These are phyloP conservation scores for Caenorhabditis sinica DNA, from an alignment of 2,888 invertebrate genomes.

Conservation along the genomic window DNA sequence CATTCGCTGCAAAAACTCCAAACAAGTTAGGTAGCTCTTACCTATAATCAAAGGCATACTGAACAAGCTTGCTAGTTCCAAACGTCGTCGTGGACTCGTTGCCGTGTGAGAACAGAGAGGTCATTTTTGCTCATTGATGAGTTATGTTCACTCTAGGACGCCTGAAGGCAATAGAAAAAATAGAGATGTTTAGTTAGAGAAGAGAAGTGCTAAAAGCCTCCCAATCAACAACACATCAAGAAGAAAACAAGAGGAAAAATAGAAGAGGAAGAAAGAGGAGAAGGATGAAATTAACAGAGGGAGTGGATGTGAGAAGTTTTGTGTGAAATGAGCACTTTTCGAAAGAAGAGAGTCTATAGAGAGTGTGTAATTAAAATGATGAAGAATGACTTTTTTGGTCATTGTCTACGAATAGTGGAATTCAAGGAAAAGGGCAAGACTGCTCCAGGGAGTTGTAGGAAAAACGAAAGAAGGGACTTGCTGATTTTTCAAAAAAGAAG, in stretches of 20 bases:
- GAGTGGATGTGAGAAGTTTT: too few relatives aligned
- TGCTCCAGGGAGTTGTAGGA: not conserved
- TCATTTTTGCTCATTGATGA: constrained; percentile 8
- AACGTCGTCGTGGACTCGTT: not conserved
- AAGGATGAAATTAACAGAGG: too few relatives aligned
- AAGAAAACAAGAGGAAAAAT: not conserved
- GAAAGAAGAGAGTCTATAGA: too few relatives aligned
- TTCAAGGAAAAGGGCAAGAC: not conserved
- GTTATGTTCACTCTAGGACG: too few relatives aligned
- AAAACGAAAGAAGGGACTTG: too few relatives aligned
- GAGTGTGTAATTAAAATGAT: too few relatives aligned
- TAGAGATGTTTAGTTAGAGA: not conserved
- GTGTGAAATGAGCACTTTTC: too few relatives aligned
- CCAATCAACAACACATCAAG: not conserved
- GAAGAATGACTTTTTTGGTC: too few relatives aligned
- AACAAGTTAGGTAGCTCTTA: too few relatives aligned
- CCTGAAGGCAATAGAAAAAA: not conserved
- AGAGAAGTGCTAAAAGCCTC: not conserved
- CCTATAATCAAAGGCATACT: constrained; percentile 42
- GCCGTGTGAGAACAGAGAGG: constrained; percentile 4
- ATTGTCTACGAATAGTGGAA: too few relatives aligned
- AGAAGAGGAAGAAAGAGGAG: not conserved
- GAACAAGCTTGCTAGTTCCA: not conserved
- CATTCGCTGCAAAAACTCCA: not conserved
- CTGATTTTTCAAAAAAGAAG: not conserved